Percentiles rank a stretch among this genome's conserved stretches.
Conservation (phyloP, 2,113 vertebrate species). For the Clarias macrocephalus region DNA sequence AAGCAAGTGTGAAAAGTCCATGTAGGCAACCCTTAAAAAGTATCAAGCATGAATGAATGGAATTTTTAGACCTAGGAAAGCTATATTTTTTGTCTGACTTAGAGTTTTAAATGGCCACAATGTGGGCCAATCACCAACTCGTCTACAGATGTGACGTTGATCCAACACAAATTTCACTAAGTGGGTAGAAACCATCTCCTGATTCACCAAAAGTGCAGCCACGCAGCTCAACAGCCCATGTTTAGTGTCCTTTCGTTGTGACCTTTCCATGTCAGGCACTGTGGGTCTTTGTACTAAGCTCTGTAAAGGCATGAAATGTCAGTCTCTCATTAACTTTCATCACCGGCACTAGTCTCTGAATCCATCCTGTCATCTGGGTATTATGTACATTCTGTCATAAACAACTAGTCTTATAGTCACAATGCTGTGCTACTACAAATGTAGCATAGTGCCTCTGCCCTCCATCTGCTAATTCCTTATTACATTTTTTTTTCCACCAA, state of each 20-base stretch:
- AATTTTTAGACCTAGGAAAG: not conserved
- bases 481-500: not conserved
- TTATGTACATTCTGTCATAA: constrained; percentile 26
- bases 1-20: not conserved
- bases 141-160: not conserved
- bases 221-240: constrained; percentile 7
- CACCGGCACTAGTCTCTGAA: constrained; percentile 16
- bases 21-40: not conserved
- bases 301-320: constrained; percentile 14
- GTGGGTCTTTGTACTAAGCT: constrained; percentile 13
- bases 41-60: not conserved
- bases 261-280: not conserved
- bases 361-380: constrained; percentile 23
- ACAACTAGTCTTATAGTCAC: not conserved
- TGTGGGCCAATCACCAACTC: not conserved
- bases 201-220: not conserved
- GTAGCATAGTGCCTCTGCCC: not conserved
- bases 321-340: constrained; percentile 1
- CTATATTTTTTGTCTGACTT: not conserved
- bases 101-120: not conserved
- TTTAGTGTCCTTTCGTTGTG: constrained; percentile 23
- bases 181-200: not conserved
- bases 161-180: not conserved
- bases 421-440: not conserved
- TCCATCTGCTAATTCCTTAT: constrained; percentile 5